phyloP scores from a whole-genome alignment of 1,140 invertebrate genomes.

The fruit fly (Drosophila melanogaster) region DNA sequence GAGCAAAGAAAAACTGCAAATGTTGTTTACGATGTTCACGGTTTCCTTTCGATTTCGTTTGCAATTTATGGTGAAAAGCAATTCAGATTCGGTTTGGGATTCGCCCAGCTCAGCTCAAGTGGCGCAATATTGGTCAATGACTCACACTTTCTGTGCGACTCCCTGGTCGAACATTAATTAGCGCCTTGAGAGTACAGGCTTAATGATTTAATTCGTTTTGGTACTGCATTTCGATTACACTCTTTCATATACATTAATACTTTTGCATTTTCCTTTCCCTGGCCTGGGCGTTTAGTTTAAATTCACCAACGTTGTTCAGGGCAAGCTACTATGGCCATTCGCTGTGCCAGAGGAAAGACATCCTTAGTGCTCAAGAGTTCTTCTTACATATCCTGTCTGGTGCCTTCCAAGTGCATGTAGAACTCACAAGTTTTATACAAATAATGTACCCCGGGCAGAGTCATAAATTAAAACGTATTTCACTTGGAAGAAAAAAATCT shows the following conservation, averaged over 20 bases:
- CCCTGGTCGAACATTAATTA: slow-evolving; percentile 36
- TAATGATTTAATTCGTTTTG: slow-evolving; percentile 44
- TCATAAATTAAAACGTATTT: slow-evolving; percentile 81
- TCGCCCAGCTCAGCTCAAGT: slow-evolving; percentile 42
- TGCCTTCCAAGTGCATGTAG: slow-evolving; percentile 78
- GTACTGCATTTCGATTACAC: neutral
- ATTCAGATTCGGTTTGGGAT: slow-evolving; percentile 43
- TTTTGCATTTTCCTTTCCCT: neutral
- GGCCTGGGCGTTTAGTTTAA: neutral
- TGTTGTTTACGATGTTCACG: slow-evolving; percentile 83
- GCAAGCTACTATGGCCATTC: neutral
- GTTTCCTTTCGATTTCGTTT: slow-evolving; percentile 83
- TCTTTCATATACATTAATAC: neutral
- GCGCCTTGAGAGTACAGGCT: slow-evolving; percentile 10
- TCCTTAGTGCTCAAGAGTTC: slow-evolving; percentile 6
- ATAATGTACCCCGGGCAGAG: slow-evolving; percentile 65
- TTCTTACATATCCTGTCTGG: slow-evolving; percentile 44
- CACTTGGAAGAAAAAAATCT: slow-evolving; percentile 81
- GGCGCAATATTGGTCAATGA: slow-evolving; percentile 57
- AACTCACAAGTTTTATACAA: slow-evolving; percentile 56
- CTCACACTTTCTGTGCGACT: slow-evolving; percentile 34
- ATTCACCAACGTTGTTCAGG: neutral
- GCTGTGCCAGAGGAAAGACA: slow-evolving; percentile 9
- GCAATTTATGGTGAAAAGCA: slow-evolving; percentile 71
- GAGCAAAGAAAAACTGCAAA: slow-evolving; percentile 62